Percentiles rank a stretch among this genome's conserved stretches.
phyloP scores from a whole-genome alignment of 2,888 invertebrate genomes.

The Apodemia mormo region DNA sequence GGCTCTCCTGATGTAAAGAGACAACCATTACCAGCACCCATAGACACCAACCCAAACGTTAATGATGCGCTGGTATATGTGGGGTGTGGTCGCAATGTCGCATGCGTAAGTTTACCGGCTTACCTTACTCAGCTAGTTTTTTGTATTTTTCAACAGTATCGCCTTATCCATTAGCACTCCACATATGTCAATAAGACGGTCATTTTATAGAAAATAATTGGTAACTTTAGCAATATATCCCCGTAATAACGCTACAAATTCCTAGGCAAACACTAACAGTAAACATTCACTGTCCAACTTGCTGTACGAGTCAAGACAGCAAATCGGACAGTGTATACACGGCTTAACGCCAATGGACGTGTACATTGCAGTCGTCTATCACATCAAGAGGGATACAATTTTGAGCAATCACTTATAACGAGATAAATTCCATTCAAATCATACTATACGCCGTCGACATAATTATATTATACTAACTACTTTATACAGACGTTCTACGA shows the following conservation, averaged over 20 bases:
- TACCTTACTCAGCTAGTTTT: no score
- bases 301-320: neutral
- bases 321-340: constrained; percentile 1
- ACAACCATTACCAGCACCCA: no score
- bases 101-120: no score
- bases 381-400: constrained; percentile 53
- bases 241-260: constrained; percentile 1
- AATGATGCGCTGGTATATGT: no score
- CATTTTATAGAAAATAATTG: neutral
- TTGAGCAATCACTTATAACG: constrained; percentile 55
- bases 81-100: no score
- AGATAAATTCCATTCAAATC: constrained; percentile 30
- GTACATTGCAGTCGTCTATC: constrained; percentile 47
- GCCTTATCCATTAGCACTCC: neutral
- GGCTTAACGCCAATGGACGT: constrained; percentile 46
- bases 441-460: constrained; percentile 22
- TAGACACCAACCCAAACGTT: no score
- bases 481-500: constrained; percentile 30
- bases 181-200: neutral
- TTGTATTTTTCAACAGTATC: neutral
- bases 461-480: constrained; percentile 19
- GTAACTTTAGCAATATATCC: neutral
- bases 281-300: neutral
- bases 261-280: constrained; percentile 10
- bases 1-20: no score